These are phyloP conservation scores for Ceratitis capitata DNA, from an alignment of 1,140 invertebrate species.

Conservation along the genomic window DNA sequence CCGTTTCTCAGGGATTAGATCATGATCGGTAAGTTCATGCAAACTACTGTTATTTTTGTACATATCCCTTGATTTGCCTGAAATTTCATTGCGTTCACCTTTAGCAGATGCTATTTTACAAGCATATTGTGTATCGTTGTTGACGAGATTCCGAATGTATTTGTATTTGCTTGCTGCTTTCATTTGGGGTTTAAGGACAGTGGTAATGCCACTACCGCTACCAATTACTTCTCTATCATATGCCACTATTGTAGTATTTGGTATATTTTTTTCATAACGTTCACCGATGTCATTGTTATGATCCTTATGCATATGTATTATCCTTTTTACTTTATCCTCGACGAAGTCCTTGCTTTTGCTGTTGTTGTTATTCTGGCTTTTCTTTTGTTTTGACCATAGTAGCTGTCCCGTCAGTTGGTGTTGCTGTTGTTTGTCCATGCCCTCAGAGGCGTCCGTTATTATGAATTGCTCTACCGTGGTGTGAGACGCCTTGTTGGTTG, in stretches of 20 bases:
- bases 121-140: background rate
- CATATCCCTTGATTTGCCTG: background rate
- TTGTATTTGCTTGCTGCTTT: background rate
- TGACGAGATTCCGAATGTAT: background rate
- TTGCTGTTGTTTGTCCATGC: constrained; percentile 43
- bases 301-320: background rate
- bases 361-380: background rate
- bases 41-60: background rate
- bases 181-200: background rate
- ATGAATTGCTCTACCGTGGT: constrained; percentile 42
- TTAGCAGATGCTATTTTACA: background rate
- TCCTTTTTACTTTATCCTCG: background rate
- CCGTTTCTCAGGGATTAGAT: background rate
- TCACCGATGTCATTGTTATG: background rate
- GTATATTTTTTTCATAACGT: background rate
- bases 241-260: background rate
- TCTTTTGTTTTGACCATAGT: constrained; percentile 16
- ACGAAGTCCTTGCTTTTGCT: background rate
- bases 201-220: background rate
- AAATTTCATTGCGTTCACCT: background rate
- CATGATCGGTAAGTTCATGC: background rate
- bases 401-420: constrained; percentile 34
- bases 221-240: background rate
- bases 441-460: constrained; percentile 36
- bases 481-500: constrained; percentile 37